A percentile compares a stretch with the other conserved stretches of the same genome.
These are phyloP conservation scores for Rhegmatorhina hoffmannsi DNA, from an alignment of 2,113 vertebrate species.

Conservation along the genomic window DNA sequence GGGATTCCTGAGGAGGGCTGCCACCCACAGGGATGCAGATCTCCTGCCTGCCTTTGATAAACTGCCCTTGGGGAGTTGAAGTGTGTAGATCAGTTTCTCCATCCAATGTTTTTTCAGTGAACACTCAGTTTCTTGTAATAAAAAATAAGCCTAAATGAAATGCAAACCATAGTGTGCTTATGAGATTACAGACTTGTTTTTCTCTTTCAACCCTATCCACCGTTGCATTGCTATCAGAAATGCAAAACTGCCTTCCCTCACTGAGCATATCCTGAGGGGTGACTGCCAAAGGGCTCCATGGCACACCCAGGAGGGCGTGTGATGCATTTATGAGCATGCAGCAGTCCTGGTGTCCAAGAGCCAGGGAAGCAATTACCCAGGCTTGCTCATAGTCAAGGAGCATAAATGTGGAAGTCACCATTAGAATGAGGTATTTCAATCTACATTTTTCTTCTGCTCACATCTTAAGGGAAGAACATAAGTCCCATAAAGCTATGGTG, in stretches of 20 bases:
- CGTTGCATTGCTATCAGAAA: neutral
- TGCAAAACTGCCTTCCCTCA: neutral
- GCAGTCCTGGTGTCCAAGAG: neutral
- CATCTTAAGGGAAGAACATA: neutral
- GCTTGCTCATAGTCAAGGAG: neutral
- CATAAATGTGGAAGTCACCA: neutral
- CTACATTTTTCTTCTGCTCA: neutral
- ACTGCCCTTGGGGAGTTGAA: neutral
- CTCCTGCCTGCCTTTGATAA: neutral
- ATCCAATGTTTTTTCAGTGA: neutral
- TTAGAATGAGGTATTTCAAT: neutral
- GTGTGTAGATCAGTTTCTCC: neutral
- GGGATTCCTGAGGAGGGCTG: neutral
- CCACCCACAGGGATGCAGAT: fast-evolving
- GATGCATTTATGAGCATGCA: neutral
- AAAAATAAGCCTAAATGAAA: neutral
- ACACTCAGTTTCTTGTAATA: neutral
- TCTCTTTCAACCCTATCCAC: neutral
- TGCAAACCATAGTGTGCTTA: neutral
- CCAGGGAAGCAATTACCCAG: neutral
- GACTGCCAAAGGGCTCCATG: neutral
- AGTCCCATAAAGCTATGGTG: neutral
- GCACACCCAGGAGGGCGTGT: neutral
- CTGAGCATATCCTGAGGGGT: neutral
- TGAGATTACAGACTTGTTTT: neutral